Base-by-base conservation (phyloP, 2,797 vertebrate species). In the Esox lucius region DNA sequence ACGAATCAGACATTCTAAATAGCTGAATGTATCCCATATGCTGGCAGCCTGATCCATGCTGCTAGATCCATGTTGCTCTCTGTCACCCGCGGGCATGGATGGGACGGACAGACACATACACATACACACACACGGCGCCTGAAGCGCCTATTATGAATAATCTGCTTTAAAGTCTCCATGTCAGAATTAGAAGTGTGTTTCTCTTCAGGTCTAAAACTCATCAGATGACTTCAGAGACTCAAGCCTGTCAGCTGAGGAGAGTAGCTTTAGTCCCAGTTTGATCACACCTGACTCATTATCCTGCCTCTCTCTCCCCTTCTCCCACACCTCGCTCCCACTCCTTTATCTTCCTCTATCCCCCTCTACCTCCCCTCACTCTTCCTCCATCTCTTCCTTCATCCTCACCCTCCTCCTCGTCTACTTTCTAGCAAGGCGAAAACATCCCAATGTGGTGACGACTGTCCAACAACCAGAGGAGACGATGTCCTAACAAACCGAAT, bases 171-270 rank as follows among this genome's bases (percentile, higher is more conserved):
- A 61, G 56, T 46, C 46, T 62, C 48, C 72, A 33, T 17, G 48
- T 88, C 90, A 88, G 89, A 92, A 92, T 91, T 88, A 91, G 89
- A 79, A 35, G 76, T 87, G 89, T 76, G 85, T 82, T 89, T 86
- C 89, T 68, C 85, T 85, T 79, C 87, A 90, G 5, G 35, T 71
- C 84, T 75, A 75, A 87, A 90, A 91, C 89, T 88, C 88, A 91
- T 91, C 88, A 87, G 79, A 82, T 69, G 80, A 86, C 86, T 88
- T 89, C 83, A 85, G 80, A 70, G 19, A 81, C 77, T 19, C 12
- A 7, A 31, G 24, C 16, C 53, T 72, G 85, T 81, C 82, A 80
- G 86, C 82, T 86, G 81, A 82, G 49, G 81, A 81, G 81, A 81
- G 78, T 77, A 0, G 81, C 66, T 77, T 90, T 85, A 87, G 87